Percentiles rank a stretch among this genome's conserved stretches.
Evolutionary conservation across 1,140 invertebrate species (phyloP).

Genomic region (Rhopalosiphum maidis): DNA sequence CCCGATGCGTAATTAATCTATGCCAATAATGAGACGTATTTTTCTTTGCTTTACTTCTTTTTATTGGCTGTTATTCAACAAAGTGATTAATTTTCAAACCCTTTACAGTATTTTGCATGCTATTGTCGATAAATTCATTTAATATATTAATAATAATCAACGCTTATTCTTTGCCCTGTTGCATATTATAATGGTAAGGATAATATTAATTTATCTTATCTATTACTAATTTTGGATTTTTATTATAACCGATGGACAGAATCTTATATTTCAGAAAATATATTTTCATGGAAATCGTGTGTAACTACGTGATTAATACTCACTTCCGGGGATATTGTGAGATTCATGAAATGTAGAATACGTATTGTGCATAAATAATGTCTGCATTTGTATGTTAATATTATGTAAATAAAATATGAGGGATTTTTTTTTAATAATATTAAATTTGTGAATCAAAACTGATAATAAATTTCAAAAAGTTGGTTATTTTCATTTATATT

Average conservation of each 20-base stretch:
- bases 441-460: not conserved
- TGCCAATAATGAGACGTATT: not conserved
- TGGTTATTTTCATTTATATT: not conserved
- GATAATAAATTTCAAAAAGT: not conserved
- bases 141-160: not conserved
- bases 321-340: not conserved
- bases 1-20: slow-evolving; percentile 11
- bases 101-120: not conserved
- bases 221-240: not conserved
- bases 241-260: not conserved
- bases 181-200: not conserved
- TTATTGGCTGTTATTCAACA: slow-evolving; percentile 16
- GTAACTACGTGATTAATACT: slow-evolving; percentile 19
- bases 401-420: not conserved
- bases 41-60: not conserved
- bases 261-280: not conserved
- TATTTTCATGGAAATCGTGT: not conserved
- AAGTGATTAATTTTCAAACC: not conserved
- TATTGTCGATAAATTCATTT: not conserved
- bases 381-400: not conserved
- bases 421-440: not conserved
- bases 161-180: not conserved
- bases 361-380: not conserved
- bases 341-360: not conserved
- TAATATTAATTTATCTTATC: not conserved